Evolutionary conservation across 2,113 vertebrate species (phyloP).

Genomic region (Centropus bengalensis): DNA sequence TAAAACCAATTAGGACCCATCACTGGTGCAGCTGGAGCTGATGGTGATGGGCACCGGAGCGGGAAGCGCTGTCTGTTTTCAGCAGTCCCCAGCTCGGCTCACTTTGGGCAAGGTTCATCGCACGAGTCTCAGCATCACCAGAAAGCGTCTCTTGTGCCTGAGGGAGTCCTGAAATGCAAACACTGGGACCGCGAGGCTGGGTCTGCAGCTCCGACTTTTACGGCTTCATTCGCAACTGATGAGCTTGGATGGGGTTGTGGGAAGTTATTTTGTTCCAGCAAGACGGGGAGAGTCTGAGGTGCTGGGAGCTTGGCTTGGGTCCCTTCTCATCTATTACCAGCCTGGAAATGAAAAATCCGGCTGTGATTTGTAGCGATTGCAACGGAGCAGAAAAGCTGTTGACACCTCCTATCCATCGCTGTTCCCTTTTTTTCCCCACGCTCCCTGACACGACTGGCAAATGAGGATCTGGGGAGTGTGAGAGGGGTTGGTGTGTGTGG

Average conservation of each 20-base stretch:
- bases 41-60: background rate
- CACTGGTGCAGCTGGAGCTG: background rate
- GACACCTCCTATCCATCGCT: background rate
- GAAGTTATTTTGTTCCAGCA: background rate
- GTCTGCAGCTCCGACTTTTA: background rate
- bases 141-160: background rate
- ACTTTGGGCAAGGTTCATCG: background rate
- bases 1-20: background rate
- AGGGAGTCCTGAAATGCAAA: background rate
- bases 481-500: rapidly evolving
- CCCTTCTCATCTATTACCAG: background rate
- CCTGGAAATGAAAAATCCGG: background rate
- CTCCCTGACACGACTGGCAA: background rate
- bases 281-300: background rate
- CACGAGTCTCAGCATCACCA: background rate
- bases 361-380: background rate
- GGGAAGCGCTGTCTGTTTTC: background rate
- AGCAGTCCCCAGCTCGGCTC: background rate
- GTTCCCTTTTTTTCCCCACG: background rate
- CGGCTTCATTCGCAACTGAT: background rate
- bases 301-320: background rate
- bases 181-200: background rate
- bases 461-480: rapidly evolving
- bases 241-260: background rate
- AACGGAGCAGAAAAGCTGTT: background rate